phyloP scores from a whole-genome alignment of 1,140 invertebrate genomes.

The Stenopsyche tienmushanensis region DNA sequence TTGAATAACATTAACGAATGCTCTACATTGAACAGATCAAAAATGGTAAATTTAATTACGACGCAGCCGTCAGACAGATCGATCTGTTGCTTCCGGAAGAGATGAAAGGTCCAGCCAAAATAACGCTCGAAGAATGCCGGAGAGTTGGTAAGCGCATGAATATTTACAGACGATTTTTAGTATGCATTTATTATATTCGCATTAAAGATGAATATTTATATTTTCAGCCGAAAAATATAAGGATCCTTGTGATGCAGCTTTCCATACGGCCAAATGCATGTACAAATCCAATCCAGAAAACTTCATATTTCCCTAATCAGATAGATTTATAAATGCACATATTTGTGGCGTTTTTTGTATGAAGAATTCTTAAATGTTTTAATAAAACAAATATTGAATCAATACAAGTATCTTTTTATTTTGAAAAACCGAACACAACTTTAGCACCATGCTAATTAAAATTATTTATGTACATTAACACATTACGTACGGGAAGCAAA shows the following conservation, averaged over 20 bases:
- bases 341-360: no score
- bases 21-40: conserved; percentile 47
- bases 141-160: conserved; percentile 51
- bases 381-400: no score
- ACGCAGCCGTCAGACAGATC: conserved; percentile 52
- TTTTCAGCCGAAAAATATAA: conserved; percentile 53
- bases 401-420: no score
- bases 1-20: not conserved
- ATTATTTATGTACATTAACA: no score
- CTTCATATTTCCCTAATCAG: conserved; percentile 49
- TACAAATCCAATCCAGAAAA: conserved; percentile 49
- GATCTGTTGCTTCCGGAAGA: conserved; percentile 54
- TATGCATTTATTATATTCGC: conserved; percentile 7
- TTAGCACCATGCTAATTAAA: no score
- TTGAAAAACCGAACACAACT: no score
- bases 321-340: no score
- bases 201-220: conserved; percentile 4
- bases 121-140: conserved; percentile 48
- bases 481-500: no score
- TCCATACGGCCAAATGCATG: conserved; percentile 51
- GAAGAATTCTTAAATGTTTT: no score
- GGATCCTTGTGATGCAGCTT: conserved; percentile 53
- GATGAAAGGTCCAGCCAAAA: conserved; percentile 50
- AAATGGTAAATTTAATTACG: conserved; percentile 54
- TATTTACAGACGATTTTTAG: not conserved